Evolutionary conservation across 2,888 invertebrate genomes (phyloP).

Genomic region (Sarcophaga caerulescens): DNA sequence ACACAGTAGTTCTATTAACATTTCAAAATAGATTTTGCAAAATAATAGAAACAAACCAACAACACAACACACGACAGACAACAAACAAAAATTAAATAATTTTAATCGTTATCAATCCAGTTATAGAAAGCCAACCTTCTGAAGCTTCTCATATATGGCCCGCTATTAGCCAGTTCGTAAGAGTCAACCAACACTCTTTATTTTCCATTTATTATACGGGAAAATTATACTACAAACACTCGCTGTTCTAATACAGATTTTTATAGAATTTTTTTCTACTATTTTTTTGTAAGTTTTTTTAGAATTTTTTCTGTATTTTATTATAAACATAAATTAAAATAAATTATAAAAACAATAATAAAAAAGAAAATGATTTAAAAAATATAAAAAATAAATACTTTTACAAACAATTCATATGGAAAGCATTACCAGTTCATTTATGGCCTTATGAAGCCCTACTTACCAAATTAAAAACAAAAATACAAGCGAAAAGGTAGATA

Average conservation of each 20-base stretch:
- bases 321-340: slow-evolving; percentile 54
- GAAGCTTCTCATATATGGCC: too few relatives aligned
- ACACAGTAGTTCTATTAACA: slow-evolving; percentile 54
- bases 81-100: too few relatives aligned
- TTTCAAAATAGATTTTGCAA: slow-evolving; percentile 15
- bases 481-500: fast-evolving
- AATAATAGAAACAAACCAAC: background rate
- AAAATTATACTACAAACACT: too few relatives aligned
- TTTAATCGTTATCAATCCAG: too few relatives aligned
- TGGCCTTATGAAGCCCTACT: too few relatives aligned
- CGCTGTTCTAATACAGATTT: too few relatives aligned
- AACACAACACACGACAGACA: background rate
- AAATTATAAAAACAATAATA: slow-evolving; percentile 33
- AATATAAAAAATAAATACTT: slow-evolving; percentile 6
- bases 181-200: too few relatives aligned
- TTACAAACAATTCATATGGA: background rate
- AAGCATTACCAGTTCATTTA: too few relatives aligned
- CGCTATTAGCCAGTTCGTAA: too few relatives aligned
- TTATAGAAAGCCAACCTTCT: too few relatives aligned
- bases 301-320: slow-evolving; percentile 20
- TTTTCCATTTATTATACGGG: too few relatives aligned
- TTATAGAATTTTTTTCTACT: background rate
- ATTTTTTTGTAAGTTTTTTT: background rate
- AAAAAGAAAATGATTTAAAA: background rate
- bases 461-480: too few relatives aligned